Base-by-base conservation (phyloP, 2,888 invertebrate species). In the Scaptomyza cyrtandrae region DNA sequence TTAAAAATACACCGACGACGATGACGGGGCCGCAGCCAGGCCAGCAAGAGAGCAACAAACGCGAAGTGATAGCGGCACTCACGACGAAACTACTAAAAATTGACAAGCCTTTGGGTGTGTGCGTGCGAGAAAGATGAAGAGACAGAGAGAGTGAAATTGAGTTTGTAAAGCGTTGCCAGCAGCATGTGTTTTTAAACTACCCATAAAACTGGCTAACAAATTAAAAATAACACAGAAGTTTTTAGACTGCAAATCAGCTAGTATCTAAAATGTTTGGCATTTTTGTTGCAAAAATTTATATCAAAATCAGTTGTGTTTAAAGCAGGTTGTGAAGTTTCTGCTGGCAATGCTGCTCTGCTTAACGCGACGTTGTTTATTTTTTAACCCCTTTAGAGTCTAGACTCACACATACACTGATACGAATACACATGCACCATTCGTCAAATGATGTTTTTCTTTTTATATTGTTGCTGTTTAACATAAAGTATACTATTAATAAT, bases 1-100 rank as follows among this genome's bases (percentile, higher is more conserved):
- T 86, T 88, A 83, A 83, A 83, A 88, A 83, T 83, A 83, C 80
- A 88, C 83, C 86, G 88, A 83, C 83, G 59, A 75, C 79, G 75
- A 75, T 74, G 78, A 78, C 74, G 78, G 78, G 74, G 75, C 70
- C 74, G 86, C 83, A 82, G 80, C 79, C 87, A 81, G 84, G 83
- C 66, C 74, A 76, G 77, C 72, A 79, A 76, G 78, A 78, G 70
- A 78, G 80, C 59, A 59, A 76, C 75, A 75, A 78, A 79, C 60
- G 67, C 71, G 64, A 57, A 77, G 59, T 50, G 62, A 58, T 65
- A 71, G 71, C 78, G 76, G 75, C 76, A 78, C 71, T 69, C 59
- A 56, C 76, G 67, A 71, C 67, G 71, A 79, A 75, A 61, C 76
- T 70, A 77, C 75, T 71, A 53, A 67, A 71, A 77, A 77, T 41